Conservation (phyloP, 2,797 vertebrate genomes). For the Etheostoma perlongum region DNA sequence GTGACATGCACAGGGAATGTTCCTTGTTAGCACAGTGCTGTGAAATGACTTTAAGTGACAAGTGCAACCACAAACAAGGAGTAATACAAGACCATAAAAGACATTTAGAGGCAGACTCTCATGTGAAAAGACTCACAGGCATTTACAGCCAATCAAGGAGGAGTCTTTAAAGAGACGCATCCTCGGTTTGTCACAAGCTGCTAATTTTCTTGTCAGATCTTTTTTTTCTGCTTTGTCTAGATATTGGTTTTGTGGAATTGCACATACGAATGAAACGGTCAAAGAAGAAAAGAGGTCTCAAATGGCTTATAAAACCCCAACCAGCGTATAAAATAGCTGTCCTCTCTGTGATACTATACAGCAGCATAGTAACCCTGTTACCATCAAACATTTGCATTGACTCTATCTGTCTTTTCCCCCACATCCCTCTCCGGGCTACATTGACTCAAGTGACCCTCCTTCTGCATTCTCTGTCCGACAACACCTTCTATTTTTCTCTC, state of each 20-base stretch:
- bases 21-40: constrained; percentile 21
- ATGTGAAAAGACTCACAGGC: not conserved
- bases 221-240: not conserved
- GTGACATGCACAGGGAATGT: not conserved
- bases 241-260: not conserved
- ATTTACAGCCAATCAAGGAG: constrained; percentile 9
- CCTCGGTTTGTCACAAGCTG: not conserved
- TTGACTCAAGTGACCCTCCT: constrained; percentile 2
- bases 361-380: not conserved
- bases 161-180: not conserved
- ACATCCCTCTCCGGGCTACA: not conserved
- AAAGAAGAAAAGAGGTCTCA: not conserved
- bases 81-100: not conserved
- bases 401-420: not conserved
- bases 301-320: not conserved
- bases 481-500: not conserved
- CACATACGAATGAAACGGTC: constrained; percentile 15
- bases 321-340: not conserved
- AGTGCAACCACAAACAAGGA: constrained; percentile 12
- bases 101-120: constrained; percentile 1
- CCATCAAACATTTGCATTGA: not conserved
- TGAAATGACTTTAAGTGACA: constrained; percentile 34
- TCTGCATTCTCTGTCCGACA: not conserved
- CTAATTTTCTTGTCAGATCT: not conserved
- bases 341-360: not conserved